Evolutionary conservation across 2,113 vertebrate genomes (phyloP), one percentile per base, ranked within the genome.

Genomic region (Myotis lucifugus): DNA sequence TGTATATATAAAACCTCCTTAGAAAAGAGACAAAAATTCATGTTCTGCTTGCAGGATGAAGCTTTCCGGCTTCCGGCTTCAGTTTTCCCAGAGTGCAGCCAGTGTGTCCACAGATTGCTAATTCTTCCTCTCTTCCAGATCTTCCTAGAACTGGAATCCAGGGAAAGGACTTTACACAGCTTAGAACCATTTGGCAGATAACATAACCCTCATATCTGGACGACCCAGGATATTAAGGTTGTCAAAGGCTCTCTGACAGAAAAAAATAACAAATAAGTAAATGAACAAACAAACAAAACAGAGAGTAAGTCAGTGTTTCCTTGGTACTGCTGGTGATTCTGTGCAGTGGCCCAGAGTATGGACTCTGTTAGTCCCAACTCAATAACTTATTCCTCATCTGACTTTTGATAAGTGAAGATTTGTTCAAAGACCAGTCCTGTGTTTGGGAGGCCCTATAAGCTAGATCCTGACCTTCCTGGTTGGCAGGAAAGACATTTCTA

Each of bases 301-400:
- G 46, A 52, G 15, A 42, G 2, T 29, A 9, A 4, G 15, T 23
- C 17, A 48, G 1, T 7, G 0, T 61, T 40, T 32, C 6, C 15
- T 56, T 34, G 52, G 19, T 67, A n/a, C 6, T 10, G 2, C 8
- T 15, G 2, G 0, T 1, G 18, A 52, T 8, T 4, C 13, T 10
- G 3, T 18, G 32, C 18, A 25, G 21, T 59, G 79, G 9, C 32
- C n/a, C 8, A 2, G 0, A 64, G 11, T 14, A 12, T 25, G 29
- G 29, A 12, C 1, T 3, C 18, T 77, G 32, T 6, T 61, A 77
- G 64, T 5, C 19, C 10, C 4, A 17, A 4, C 12, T 50, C 1
- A 29, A 37, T 23, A 67, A 27, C 46, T 17, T 74, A 27, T 3
- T 6, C 21, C 46, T 13, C 40, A 11, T 83, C 0, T 56, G 13